Conservation (phyloP, 1,140 invertebrate species). For the Cardiocondyla obscurior region DNA sequence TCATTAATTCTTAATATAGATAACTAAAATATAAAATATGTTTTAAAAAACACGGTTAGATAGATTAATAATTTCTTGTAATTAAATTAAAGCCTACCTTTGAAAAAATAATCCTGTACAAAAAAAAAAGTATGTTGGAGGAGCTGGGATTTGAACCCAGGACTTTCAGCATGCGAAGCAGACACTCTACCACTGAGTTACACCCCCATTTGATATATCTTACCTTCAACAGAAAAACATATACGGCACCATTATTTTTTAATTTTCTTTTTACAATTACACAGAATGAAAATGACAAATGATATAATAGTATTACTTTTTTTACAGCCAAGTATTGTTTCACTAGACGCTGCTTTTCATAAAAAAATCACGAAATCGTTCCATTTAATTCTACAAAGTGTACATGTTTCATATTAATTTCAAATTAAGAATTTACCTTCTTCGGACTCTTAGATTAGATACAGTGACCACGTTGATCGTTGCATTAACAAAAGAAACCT, state of each 20-base stretch:
- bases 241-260: not conserved
- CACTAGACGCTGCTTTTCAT: not conserved
- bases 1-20: not conserved
- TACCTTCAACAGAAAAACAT: not conserved
- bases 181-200: conserved; percentile 87
- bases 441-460: too few relatives aligned
- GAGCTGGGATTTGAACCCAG: conserved; percentile 86
- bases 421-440: not conserved
- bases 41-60: too few relatives aligned
- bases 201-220: conserved; percentile 79
- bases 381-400: not conserved
- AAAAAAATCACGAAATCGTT: not conserved
- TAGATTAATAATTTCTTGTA: too few relatives aligned
- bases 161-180: conserved; percentile 86
- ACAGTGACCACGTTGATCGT: too few relatives aligned
- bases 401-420: not conserved
- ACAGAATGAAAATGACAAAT: not conserved
- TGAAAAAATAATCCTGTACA: too few relatives aligned
- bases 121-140: conserved; percentile 76
- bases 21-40: too few relatives aligned
- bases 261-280: not conserved
- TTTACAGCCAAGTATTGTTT: not conserved
- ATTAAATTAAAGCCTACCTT: too few relatives aligned
- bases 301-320: not conserved
- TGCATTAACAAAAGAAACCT: too few relatives aligned